These are phyloP conservation scores for Ormyrus labotus DNA, from an alignment of 2,888 invertebrate species.

Conservation along the genomic window DNA sequence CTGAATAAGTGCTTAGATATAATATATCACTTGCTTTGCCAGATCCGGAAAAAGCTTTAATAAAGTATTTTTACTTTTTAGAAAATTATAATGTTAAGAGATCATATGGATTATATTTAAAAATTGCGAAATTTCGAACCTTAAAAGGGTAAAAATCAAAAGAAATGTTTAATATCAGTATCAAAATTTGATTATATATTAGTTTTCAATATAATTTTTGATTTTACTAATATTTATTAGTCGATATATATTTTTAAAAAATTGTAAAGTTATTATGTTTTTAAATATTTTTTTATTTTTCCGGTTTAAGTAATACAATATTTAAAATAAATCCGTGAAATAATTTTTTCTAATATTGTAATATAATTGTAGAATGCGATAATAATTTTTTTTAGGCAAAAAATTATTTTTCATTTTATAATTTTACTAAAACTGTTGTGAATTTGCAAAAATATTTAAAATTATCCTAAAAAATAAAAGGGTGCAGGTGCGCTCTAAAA, in stretches of 20 bases:
- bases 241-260: no score
- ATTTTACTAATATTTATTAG: background rate
- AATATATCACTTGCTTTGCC: constrained; percentile 33
- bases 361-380: no score
- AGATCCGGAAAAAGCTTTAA: constrained; percentile 16
- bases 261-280: no score
- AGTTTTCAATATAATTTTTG: background rate
- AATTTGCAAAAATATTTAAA: background rate
- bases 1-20: constrained; percentile 18
- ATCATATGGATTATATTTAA: background rate
- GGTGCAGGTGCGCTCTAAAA: no score
- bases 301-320: no score
- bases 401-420: no score
- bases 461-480: background rate
- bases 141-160: background rate
- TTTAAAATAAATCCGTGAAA: no score
- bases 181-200: background rate
- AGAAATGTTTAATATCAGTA: background rate
- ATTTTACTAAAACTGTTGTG: background rate
- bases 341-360: no score
- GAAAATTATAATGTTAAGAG: no score
- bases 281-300: no score
- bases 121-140: background rate
- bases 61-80: background rate
- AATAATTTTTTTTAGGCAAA: no score